phyloP scores from a whole-genome alignment of 2,888 invertebrate species.

The Aradus depressus region DNA sequence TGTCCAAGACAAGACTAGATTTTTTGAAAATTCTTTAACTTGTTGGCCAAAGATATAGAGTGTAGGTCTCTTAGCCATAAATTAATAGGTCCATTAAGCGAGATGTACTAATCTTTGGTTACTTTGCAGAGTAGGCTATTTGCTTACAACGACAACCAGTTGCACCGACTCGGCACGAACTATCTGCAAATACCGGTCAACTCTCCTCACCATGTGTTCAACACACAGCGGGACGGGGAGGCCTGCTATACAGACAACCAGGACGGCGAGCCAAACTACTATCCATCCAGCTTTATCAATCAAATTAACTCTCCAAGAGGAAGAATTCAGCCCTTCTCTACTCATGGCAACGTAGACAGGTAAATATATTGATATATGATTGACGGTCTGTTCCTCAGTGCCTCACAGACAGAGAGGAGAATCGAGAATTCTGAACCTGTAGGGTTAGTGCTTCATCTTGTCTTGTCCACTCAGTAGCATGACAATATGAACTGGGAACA shows the following conservation, averaged over 20 bases:
- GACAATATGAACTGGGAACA: too few relatives aligned
- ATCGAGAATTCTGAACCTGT: too few relatives aligned
- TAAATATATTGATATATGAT: background rate
- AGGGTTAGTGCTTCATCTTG: too few relatives aligned
- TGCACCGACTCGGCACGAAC: slow-evolving; percentile 82
- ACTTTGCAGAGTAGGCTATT: slow-evolving; percentile 62
- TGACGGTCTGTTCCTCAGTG: background rate
- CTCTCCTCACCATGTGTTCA: slow-evolving; percentile 60
- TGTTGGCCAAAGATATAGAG: too few relatives aligned
- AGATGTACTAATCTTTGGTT: too few relatives aligned
- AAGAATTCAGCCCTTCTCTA: background rate
- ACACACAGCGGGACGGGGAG: slow-evolving; percentile 85
- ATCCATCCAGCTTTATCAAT: slow-evolving; percentile 89
- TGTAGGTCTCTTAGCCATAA: too few relatives aligned
- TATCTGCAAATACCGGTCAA: slow-evolving; percentile 90
- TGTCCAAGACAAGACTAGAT: background rate
- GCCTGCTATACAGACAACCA: slow-evolving; percentile 63
- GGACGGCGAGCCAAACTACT: slow-evolving; percentile 85
- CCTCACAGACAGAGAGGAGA: too few relatives aligned
- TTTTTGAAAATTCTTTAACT: background rate
- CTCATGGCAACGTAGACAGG: slow-evolving; percentile 8
- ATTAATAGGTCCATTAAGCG: too few relatives aligned
- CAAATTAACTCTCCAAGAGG: slow-evolving; percentile 4
- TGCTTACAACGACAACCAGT: slow-evolving; percentile 83
- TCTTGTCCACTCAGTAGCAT: too few relatives aligned